phyloP scores from a whole-genome alignment of 2,888 invertebrate species.

The Philonicus albiceps region DNA sequence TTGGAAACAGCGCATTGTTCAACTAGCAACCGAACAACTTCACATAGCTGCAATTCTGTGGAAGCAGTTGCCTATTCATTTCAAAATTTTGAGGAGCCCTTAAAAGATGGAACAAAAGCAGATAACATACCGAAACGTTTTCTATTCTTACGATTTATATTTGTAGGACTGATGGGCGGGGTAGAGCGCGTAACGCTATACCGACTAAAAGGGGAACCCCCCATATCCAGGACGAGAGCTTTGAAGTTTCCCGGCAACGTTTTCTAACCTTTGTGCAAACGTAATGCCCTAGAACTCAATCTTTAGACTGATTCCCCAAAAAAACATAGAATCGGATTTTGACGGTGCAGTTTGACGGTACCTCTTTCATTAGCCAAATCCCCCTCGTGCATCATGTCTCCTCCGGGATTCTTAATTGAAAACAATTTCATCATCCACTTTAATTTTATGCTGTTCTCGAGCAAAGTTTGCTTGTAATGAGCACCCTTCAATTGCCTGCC shows the following conservation, averaged over 20 bases:
- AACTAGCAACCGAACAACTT: background rate
- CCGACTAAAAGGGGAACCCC: background rate
- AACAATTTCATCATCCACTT: background rate
- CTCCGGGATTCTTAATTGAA: background rate
- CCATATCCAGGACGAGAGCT: background rate
- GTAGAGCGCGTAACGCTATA: background rate
- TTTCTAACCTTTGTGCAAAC: background rate
- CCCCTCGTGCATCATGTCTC: background rate
- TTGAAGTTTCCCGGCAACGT: background rate
- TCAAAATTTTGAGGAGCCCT: background rate
- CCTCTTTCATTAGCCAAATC: background rate
- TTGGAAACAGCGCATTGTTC: background rate
- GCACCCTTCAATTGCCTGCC: slow-evolving; percentile 18
- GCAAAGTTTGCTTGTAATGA: slow-evolving; percentile 22
- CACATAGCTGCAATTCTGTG: background rate
- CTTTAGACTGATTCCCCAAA: background rate
- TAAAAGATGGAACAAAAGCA: background rate
- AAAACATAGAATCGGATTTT: background rate
- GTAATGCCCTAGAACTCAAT: background rate
- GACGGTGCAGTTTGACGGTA: background rate
- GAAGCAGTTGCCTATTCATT: background rate
- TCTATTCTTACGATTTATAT: background rate
- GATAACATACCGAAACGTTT: background rate
- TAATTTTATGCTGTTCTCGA: slow-evolving; percentile 5
- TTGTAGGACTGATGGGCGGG: background rate